Percentiles rank a stretch among this genome's conserved stretches.
Conservation (phyloP, 2,888 invertebrate genomes). For the Azorinus chamasolen region DNA sequence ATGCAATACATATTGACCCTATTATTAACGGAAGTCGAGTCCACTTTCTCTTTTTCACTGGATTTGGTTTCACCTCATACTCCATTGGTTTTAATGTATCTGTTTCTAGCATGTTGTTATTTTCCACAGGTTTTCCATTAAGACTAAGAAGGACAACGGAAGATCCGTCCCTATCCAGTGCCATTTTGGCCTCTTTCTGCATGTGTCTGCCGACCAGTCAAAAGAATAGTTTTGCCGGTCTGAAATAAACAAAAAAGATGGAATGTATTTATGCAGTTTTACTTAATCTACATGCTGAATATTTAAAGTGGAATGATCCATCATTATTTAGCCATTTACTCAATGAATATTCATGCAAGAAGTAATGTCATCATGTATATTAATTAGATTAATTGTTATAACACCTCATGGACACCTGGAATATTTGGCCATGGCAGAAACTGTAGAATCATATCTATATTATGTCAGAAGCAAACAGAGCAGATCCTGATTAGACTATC, state of each 20-base stretch:
- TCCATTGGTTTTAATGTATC: conserved; percentile 5
- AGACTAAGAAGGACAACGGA: conserved; percentile 31
- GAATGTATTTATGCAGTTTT: too few species aligned
- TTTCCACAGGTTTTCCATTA: conserved; percentile 30
- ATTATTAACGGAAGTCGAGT: conserved; percentile 10
- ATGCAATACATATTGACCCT: conserved; percentile 16
- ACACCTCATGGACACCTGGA: too few species aligned
- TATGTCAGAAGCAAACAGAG: too few species aligned
- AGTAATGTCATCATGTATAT: too few species aligned
- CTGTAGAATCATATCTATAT: too few species aligned
- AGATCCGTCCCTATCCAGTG: conserved; percentile 13
- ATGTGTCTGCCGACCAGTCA: background rate
- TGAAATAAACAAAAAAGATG: conserved; percentile 5
- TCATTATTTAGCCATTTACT: too few species aligned
- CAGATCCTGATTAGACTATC: too few species aligned
- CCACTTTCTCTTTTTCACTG: background rate
- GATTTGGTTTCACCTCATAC: conserved; percentile 18
- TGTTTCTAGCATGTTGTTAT: conserved; percentile 54
- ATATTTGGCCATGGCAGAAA: too few species aligned
- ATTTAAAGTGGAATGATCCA: too few species aligned
- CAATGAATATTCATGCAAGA: too few species aligned
- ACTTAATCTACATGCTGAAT: too few species aligned
- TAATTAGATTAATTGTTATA: too few species aligned
- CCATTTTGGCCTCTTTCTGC: conserved; percentile 11
- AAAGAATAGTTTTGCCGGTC: background rate